Evolutionary conservation across 2,113 vertebrate species (phyloP).

Genomic region (Tragelaphus imberbis): DNA sequence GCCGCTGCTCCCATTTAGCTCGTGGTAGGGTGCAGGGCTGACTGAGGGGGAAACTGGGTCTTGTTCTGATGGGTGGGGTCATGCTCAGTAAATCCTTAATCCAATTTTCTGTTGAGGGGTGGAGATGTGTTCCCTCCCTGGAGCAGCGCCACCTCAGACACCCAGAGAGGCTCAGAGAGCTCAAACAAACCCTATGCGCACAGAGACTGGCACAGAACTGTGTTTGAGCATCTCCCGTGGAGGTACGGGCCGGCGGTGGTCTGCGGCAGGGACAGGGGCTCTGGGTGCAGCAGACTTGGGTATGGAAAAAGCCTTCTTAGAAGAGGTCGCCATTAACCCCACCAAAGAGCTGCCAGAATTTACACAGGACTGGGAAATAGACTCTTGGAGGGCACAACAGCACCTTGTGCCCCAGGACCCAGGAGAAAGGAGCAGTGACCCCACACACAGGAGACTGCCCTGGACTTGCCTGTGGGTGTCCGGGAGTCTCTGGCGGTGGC

Average conservation of each 20-base stretch:
- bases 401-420: background rate
- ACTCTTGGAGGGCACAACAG: background rate
- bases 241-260: rapidly evolving
- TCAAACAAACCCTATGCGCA: background rate
- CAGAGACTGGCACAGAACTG: background rate
- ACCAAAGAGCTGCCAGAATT: background rate
- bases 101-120: background rate
- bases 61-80: background rate
- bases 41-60: background rate
- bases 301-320: background rate
- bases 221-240: background rate
- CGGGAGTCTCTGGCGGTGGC: rapidly evolving
- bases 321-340: background rate
- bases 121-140: background rate
- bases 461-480: background rate
- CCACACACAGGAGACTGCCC: background rate
- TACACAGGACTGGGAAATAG: background rate
- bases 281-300: background rate
- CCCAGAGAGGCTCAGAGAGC: background rate
- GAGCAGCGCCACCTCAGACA: background rate
- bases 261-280: background rate
- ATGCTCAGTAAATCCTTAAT: background rate
- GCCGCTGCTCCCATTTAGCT: background rate
- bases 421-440: background rate
- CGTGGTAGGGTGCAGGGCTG: background rate